Percentiles rank a stretch among this genome's conserved stretches.
Evolutionary conservation across 2,797 vertebrate genomes (phyloP).

Genomic region (Cryptoblepharus egeriae): DNA sequence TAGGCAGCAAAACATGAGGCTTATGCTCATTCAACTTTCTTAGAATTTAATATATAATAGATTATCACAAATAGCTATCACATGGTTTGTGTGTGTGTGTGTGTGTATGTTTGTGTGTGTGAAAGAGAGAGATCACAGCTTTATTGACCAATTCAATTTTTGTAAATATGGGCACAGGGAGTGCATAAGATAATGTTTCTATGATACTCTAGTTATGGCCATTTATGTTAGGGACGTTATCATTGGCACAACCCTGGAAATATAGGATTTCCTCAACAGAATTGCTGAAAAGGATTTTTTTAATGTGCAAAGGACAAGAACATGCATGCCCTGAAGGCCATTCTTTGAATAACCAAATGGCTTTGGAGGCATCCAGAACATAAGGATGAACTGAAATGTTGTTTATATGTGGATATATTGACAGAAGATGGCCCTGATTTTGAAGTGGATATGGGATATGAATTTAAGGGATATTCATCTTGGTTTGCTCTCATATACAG

Average conservation of each 20-base stretch:
- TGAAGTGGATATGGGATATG: not conserved
- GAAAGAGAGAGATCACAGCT: too few relatives aligned
- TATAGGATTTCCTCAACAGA: not conserved
- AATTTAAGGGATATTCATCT: not conserved
- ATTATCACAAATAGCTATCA: constrained; percentile 4
- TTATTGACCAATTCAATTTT: constrained; percentile 3
- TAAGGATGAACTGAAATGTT: not conserved
- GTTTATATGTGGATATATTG: not conserved
- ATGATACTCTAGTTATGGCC: not conserved
- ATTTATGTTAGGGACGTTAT: not conserved
- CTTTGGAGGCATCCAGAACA: not conserved
- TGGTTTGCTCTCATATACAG: not conserved
- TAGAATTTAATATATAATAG: not conserved
- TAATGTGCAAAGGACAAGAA: not conserved
- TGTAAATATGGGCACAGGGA: not conserved
- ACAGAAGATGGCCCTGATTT: not conserved
- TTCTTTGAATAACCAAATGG: not conserved
- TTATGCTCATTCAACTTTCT: not conserved
- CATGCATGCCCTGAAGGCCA: not conserved
- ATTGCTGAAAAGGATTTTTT: not conserved
- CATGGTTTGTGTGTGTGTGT: not conserved
- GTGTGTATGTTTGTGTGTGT: too few relatives aligned
- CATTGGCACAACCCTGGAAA: not conserved
- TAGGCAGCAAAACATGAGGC: constrained; percentile 1
- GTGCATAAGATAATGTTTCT: not conserved